Percentiles rank a stretch among this genome's conserved stretches.
Evolutionary conservation across 2,113 vertebrate species (phyloP).

Genomic region (Python bivittatus): DNA sequence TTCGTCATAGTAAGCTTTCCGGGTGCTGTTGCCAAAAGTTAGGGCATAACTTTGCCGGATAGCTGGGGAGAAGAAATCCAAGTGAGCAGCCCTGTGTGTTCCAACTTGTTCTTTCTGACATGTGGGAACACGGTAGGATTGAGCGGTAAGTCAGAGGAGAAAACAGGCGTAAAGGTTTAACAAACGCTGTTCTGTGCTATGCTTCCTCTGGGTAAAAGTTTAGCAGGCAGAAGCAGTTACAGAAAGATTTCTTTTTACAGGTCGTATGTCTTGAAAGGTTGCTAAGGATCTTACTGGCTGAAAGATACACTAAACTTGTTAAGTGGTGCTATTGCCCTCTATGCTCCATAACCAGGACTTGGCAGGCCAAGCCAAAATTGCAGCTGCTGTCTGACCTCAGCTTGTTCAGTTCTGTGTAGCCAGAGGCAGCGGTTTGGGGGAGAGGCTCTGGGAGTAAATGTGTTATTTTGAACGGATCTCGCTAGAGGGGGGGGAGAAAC

Average conservation of each 20-base stretch:
- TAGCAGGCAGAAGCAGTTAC: background rate
- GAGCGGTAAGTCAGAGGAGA: background rate
- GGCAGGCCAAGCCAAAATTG: background rate
- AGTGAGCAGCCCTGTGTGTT: background rate
- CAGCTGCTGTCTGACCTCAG: no score
- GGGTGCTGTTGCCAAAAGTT: constrained; percentile 59
- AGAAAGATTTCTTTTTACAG: background rate
- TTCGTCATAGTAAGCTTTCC: constrained; percentile 49
- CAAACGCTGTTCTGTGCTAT: background rate
- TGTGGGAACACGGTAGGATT: background rate
- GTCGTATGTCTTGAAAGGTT: background rate
- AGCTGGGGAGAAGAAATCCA: constrained; percentile 23
- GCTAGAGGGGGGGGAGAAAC: background rate
- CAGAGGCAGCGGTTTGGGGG: background rate
- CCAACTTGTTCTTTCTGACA: background rate
- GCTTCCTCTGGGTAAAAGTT: background rate
- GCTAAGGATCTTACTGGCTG: background rate
- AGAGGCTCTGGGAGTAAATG: background rate
- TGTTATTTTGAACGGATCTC: background rate
- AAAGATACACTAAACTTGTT: background rate
- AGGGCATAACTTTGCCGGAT: constrained; percentile 34
- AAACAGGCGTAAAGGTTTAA: background rate
- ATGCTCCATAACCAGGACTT: background rate
- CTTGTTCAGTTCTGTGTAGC: background rate
- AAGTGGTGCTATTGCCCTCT: background rate